A percentile compares a stretch with the other conserved stretches of the same genome.
These are phyloP conservation scores for fruit fly (Drosophila melanogaster) DNA, from an alignment of 1,140 invertebrate genomes.

Conservation along the genomic window DNA sequence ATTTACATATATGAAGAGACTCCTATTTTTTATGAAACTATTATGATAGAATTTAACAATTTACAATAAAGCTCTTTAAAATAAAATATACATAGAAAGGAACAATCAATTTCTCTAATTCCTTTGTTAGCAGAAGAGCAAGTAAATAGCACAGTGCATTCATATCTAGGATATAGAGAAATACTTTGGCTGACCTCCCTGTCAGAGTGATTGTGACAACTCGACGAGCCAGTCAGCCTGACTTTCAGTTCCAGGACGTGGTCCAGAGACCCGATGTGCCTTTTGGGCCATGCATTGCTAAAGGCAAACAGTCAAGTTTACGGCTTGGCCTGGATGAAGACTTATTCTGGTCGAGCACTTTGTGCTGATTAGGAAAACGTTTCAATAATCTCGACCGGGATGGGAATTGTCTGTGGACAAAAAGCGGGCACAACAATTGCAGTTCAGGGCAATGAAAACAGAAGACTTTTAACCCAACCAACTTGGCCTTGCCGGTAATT, in stretches of 20 bases:
- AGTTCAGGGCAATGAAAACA: slow-evolving; percentile 49
- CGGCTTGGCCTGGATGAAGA: slow-evolving; percentile 8
- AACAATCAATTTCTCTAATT: no score
- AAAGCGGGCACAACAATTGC: slow-evolving; percentile 56
- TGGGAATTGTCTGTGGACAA: slow-evolving; percentile 41
- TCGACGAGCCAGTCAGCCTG: slow-evolving; percentile 7
- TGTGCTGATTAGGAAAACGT: slow-evolving; percentile 78
- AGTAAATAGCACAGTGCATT: slow-evolving; percentile 58
- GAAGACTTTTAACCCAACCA: slow-evolving; percentile 61
- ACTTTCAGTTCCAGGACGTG: neutral
- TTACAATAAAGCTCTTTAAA: neutral
- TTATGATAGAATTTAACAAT: no score
- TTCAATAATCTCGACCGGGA: slow-evolving; percentile 63
- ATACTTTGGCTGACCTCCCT: slow-evolving; percentile 42
- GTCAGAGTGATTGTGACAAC: slow-evolving; percentile 65
- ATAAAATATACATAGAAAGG: neutral
- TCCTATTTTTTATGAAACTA: no score
- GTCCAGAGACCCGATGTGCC: slow-evolving; percentile 34
- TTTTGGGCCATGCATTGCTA: slow-evolving; percentile 47
- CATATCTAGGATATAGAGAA: slow-evolving; percentile 30
- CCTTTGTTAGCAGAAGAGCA: neutral
- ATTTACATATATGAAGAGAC: no score
- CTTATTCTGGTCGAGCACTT: slow-evolving; percentile 51
- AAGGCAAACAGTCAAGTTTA: slow-evolving; percentile 61
- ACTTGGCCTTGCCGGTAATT: slow-evolving; percentile 65